Percentiles rank a stretch among this genome's conserved stretches.
phyloP scores from a whole-genome alignment of 2,888 invertebrate species.

The Pandemis corylana region DNA sequence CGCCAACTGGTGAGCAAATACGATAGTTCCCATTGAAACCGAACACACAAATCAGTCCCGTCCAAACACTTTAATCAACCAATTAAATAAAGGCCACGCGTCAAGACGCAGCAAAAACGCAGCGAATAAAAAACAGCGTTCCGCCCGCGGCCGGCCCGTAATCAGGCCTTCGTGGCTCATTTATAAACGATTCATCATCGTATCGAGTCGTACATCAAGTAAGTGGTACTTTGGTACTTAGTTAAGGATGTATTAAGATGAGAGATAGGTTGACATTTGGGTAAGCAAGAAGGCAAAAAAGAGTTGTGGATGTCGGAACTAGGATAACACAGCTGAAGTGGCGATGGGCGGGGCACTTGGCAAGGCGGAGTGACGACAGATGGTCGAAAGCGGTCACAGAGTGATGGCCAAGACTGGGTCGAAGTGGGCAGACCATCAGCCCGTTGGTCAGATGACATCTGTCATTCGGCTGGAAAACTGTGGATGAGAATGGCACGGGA shows the following conservation, averaged over 20 bases:
- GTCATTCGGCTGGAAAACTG: too few species aligned
- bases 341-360: too few species aligned
- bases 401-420: too few species aligned
- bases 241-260: constrained; percentile 2
- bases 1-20: too few species aligned
- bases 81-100: constrained; percentile 50
- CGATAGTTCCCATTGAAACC: background rate
- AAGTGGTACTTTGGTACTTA: background rate
- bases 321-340: too few species aligned
- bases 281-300: background rate
- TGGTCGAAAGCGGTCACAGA: too few species aligned
- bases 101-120: constrained; percentile 45
- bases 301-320: too few species aligned
- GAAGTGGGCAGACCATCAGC: too few species aligned
- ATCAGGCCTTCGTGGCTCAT: constrained; percentile 52
- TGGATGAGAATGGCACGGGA: too few species aligned
- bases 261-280: background rate
- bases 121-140: constrained; percentile 51
- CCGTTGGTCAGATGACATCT: too few species aligned
- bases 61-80: constrained; percentile 43
- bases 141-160: constrained; percentile 50
- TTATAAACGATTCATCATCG: constrained; percentile 51
- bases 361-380: too few species aligned
- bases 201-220: constrained; percentile 28
- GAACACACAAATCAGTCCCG: background rate